Evolutionary conservation across 2,113 vertebrate species (phyloP), one percentile per base, ranked within the genome.

Genomic region (Maccullochella peelii): DNA sequence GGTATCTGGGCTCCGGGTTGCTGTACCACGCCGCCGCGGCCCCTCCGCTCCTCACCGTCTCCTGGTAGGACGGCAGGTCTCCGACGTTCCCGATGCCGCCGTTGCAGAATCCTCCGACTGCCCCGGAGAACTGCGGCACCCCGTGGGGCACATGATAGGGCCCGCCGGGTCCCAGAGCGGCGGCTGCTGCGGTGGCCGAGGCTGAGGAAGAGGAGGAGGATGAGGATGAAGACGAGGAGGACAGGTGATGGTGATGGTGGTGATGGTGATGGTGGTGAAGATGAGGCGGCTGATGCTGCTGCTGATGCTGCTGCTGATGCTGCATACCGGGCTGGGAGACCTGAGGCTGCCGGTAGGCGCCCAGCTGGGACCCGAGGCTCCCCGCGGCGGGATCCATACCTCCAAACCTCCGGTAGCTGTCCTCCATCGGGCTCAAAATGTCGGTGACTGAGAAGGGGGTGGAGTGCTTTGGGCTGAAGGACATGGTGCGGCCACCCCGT

Each of bases 371-470:
- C 62, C 94, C 94, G 52, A 96, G 90, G 80, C 89, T 92, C 77
- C 95, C 95, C 83, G 90, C 88, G 23, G 90, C 59, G 88, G 71
- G 73, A 68, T 96, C 97, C 87, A 94, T 90, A 47, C 93, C 93
- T 80, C 96, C 95, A 85, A 97, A 97, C 95, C 97, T 96, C 94
- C 97, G 96, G 95, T 97, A 98, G 88, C 89, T 96, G 93, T 98
- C 97, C 93, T 98, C 97, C 94, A 97, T 97, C 69, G 97, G 97
- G 93, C 97, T 98, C 91, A 98, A 92, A 86, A 98, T 97, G 93
- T 98, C 97, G 82, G 93, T 95, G 86, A 98, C 97, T 85, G 97
- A 98, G 96, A 98, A 99, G 92, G 97, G 97, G 82, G 97, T 98
- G 95, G 97, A 97, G 95, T 96, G 96, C 90, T 96, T 98, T 82